Percentiles rank a stretch among this genome's conserved stretches.
phyloP scores from a whole-genome alignment of 2,113 vertebrate genomes.

The Caracal caracal region DNA sequence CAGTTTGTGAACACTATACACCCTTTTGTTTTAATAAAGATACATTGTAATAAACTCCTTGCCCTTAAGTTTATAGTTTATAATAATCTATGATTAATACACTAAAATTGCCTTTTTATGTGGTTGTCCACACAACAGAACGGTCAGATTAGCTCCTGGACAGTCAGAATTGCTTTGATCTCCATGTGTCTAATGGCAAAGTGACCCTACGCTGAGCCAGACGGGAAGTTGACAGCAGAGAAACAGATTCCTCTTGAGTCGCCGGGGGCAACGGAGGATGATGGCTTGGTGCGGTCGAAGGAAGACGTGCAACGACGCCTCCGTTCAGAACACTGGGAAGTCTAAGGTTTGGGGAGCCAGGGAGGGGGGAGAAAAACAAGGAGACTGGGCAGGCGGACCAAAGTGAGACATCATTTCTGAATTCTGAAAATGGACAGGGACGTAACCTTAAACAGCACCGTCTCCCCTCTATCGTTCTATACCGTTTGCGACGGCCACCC shows the following conservation, averaged over 20 bases:
- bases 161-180: conserved; percentile 71
- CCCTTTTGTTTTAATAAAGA: conserved; percentile 90
- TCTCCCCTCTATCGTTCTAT: conserved; percentile 47
- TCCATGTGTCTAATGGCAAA: conserved; percentile 52
- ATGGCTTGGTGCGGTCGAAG: background rate
- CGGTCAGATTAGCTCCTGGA: conserved; percentile 66
- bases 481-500: conserved; percentile 42
- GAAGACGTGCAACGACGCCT: background rate
- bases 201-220: background rate
- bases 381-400: conserved; percentile 30
- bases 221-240: background rate
- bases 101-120: conserved; percentile 74
- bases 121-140: conserved; percentile 70
- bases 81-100: conserved; percentile 79
- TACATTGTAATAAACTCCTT: conserved; percentile 91
- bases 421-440: conserved; percentile 34
- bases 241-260: background rate
- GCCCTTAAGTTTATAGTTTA: conserved; percentile 83
- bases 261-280: conserved; percentile 34
- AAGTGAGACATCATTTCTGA: conserved; percentile 30
- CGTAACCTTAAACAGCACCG: conserved; percentile 73
- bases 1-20: conserved; percentile 93
- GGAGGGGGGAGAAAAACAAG: background rate
- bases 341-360: background rate
- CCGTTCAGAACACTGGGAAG: conserved; percentile 39